Evolutionary conservation across 1,140 invertebrate genomes (phyloP).

Genomic region (Maconellicoccus hirsutus): DNA sequence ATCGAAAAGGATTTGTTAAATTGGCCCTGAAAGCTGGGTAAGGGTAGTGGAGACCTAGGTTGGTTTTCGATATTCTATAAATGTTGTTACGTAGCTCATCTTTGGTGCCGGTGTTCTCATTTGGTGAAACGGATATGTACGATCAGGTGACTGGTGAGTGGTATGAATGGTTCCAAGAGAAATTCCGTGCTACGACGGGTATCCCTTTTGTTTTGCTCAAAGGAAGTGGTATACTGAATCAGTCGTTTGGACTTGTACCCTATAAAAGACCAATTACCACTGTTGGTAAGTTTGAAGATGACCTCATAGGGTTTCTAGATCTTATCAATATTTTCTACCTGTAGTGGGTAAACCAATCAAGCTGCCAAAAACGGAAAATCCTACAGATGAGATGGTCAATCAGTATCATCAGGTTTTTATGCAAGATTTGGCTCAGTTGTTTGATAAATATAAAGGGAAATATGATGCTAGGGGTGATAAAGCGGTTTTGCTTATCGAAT

Average conservation of each 20-base stretch:
- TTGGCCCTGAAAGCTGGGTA: constrained; percentile 68
- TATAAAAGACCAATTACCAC: constrained; percentile 61
- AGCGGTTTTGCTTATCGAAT: background rate
- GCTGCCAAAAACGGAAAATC: constrained; percentile 52
- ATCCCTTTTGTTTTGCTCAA: background rate
- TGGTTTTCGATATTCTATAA: too few relatives aligned
- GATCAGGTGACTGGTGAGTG: constrained; percentile 41
- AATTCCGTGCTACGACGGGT: background rate
- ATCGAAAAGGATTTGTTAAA: constrained; percentile 66
- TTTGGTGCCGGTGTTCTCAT: constrained; percentile 78
- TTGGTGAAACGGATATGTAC: constrained; percentile 84
- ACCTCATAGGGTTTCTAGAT: too few relatives aligned
- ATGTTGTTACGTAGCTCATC: constrained; percentile 42
- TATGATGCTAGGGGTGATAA: constrained; percentile 37
- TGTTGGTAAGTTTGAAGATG: constrained; percentile 56
- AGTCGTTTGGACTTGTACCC: constrained; percentile 74
- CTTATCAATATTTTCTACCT: constrained; percentile 32
- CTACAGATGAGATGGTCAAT: constrained; percentile 60
- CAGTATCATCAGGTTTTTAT: constrained; percentile 63
- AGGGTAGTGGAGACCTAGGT: too few relatives aligned
- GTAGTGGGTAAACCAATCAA: constrained; percentile 75
- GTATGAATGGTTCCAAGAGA: background rate
- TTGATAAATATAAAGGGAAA: constrained; percentile 66
- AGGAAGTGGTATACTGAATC: constrained; percentile 80
- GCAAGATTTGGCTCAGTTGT: constrained; percentile 52